Conservation (phyloP, 1,140 invertebrate genomes). For the Metaphire vulgaris region DNA sequence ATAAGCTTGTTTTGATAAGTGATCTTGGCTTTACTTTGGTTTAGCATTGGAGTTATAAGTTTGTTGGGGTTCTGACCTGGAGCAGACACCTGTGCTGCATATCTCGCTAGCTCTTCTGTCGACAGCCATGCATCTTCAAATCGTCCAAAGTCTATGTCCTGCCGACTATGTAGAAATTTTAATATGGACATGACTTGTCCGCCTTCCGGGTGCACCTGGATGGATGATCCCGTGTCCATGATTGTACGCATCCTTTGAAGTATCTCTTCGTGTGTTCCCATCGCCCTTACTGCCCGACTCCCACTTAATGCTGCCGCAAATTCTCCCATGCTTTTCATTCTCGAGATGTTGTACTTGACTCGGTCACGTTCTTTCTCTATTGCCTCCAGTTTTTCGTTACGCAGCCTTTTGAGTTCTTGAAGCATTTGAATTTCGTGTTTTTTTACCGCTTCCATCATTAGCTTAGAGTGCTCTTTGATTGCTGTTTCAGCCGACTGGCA, state of each 20-base stretch:
- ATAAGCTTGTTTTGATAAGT: neutral
- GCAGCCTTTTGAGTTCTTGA: slow-evolving; percentile 6
- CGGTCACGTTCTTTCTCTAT: slow-evolving; percentile 22
- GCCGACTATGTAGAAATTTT: neutral
- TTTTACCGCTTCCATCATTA: slow-evolving; percentile 13
- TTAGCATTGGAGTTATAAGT: neutral
- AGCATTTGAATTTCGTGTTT: slow-evolving; percentile 21
- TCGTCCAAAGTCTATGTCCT: neutral
- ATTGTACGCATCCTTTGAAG: slow-evolving; percentile 26
- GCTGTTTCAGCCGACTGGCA: slow-evolving; percentile 18
- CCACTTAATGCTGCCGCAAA: neutral
- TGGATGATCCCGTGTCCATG: slow-evolving; percentile 7
- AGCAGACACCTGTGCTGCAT: neutral
- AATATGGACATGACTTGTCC: neutral
- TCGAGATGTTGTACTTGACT: slow-evolving; percentile 12
- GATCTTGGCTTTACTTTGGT: neutral
- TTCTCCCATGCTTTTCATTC: slow-evolving; percentile 13
- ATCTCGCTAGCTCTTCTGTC: neutral
- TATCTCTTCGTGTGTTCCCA: slow-evolving; percentile 25
- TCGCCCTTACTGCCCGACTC: slow-evolving; percentile 2
- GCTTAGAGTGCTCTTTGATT: slow-evolving; percentile 17
- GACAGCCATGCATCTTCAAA: neutral
- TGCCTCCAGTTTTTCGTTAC: slow-evolving; percentile 16
- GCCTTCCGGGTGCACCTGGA: neutral
- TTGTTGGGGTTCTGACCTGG: neutral